Percentiles rank a stretch among this genome's conserved stretches.
Evolutionary conservation across 2,113 vertebrate genomes (phyloP).

Genomic region (Miniopterus natalensis): DNA sequence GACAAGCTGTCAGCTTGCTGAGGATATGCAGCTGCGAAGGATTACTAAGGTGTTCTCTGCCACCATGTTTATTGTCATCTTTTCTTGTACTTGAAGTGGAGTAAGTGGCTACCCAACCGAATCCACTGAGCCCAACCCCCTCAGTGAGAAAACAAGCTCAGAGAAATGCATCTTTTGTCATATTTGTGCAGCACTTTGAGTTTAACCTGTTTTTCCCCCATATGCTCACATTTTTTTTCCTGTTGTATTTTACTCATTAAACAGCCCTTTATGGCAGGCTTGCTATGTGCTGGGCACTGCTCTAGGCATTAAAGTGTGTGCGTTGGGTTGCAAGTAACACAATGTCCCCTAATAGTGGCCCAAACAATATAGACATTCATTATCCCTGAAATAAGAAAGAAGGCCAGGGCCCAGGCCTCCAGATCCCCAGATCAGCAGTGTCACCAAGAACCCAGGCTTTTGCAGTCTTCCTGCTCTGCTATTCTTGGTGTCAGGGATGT

Average conservation of each 20-base stretch:
- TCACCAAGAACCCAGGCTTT: not conserved
- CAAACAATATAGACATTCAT: not conserved
- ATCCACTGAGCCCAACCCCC: not conserved
- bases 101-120: not conserved
- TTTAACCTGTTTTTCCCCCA: not conserved
- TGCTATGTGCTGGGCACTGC: fast-evolving
- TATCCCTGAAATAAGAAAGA: not conserved
- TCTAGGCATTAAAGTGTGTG: not conserved
- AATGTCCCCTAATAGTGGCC: not conserved
- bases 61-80: not conserved
- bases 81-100: not conserved
- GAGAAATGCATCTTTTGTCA: not conserved
- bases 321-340: not conserved
- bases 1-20: not conserved
- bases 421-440: not conserved
- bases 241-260: not conserved
- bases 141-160: not conserved
- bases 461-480: not conserved
- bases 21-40: not conserved
- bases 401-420: too few species aligned
- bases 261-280: not conserved
- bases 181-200: not conserved
- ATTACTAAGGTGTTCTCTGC: not conserved
- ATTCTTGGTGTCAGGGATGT: not conserved
- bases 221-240: not conserved